Percentiles rank a stretch among this genome's conserved stretches.
Evolutionary conservation across 2,113 vertebrate species (phyloP).

Genomic region (Martes martes): DNA sequence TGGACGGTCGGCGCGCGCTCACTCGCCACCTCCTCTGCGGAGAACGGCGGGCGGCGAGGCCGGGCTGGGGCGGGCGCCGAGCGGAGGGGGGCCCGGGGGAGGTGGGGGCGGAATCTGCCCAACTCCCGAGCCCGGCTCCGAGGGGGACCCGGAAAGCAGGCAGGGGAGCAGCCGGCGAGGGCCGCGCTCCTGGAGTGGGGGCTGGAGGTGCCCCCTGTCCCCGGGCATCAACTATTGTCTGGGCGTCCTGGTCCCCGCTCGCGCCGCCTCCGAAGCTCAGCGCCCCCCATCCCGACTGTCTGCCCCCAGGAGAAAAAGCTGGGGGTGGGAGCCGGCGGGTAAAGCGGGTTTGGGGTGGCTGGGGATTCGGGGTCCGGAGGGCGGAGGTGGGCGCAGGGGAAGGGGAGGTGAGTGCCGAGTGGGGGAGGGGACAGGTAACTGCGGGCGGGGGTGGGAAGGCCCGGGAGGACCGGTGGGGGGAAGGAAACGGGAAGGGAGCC

Average conservation of each 20-base stretch:
- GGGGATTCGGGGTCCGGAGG: background rate
- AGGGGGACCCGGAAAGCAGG: background rate
- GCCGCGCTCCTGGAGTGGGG: background rate
- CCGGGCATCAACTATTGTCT: conserved; percentile 69
- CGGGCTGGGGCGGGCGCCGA: conserved; percentile 19
- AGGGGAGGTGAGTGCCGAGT: background rate
- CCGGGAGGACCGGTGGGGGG: background rate
- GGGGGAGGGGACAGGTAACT: conserved; percentile 71
- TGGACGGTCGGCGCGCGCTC: conserved; percentile 56
- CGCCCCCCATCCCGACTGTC: conserved; percentile 28
- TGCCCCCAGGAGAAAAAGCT: background rate
- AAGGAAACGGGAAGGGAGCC: background rate
- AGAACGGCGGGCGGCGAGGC: conserved; percentile 25
- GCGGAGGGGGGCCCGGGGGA: background rate
- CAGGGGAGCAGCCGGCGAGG: background rate
- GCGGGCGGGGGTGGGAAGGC: conserved; percentile 5
- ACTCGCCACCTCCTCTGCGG: conserved; percentile 58
- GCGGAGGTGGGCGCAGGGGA: background rate
- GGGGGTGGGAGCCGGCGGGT: background rate
- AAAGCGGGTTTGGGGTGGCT: background rate
- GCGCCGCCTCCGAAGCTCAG: background rate
- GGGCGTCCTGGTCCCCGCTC: conserved; percentile 30
- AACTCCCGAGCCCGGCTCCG: background rate
- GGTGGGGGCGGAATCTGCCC: conserved; percentile 31
- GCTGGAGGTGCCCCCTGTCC: background rate